Percentiles rank a stretch among this genome's conserved stretches.
Conservation (phyloP, 2,797 vertebrate species). For the Merluccius polli region DNA sequence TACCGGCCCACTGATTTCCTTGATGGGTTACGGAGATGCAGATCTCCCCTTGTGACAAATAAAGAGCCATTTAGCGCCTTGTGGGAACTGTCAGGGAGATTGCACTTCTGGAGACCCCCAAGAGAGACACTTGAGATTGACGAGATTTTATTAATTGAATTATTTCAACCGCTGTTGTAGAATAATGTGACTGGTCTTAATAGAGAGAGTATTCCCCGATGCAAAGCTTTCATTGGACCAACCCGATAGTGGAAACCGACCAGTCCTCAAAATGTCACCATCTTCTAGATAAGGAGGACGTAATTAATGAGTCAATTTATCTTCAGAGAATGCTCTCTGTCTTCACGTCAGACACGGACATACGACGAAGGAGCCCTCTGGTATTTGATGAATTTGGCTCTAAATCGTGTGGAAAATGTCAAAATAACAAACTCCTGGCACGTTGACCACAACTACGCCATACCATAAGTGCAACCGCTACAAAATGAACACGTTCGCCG, state of each 20-base stretch:
- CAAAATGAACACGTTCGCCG: constrained; percentile 37
- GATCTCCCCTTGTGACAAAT: constrained; percentile 25
- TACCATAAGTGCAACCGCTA: constrained; percentile 8
- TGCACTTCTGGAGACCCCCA: constrained; percentile 26
- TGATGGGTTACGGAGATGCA: constrained; percentile 34
- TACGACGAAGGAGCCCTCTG: constrained; percentile 17
- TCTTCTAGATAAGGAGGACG: constrained; percentile 36
- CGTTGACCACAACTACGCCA: constrained; percentile 24
- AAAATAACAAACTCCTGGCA: constrained; percentile 54
- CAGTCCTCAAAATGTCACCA: neutral
- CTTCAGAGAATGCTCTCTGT: constrained; percentile 11
- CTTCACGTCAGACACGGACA: constrained; percentile 15
- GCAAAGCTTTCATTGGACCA: neutral
- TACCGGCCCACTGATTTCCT: constrained; percentile 46
- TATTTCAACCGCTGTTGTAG: constrained; percentile 10
- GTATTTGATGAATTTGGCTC: constrained; percentile 44
- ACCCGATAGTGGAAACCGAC: neutral
- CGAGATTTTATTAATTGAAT: constrained; percentile 40
- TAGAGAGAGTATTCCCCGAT: neutral
- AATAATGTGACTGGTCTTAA: constrained; percentile 2
- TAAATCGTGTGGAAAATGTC: constrained; percentile 50
- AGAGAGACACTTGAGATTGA: constrained; percentile 11
- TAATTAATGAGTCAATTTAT: constrained; percentile 37
- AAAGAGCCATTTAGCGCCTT: constrained; percentile 26
- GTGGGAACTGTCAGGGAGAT: constrained; percentile 14